Conservation (phyloP, 2,113 vertebrate species). For the Sorex araneus region DNA sequence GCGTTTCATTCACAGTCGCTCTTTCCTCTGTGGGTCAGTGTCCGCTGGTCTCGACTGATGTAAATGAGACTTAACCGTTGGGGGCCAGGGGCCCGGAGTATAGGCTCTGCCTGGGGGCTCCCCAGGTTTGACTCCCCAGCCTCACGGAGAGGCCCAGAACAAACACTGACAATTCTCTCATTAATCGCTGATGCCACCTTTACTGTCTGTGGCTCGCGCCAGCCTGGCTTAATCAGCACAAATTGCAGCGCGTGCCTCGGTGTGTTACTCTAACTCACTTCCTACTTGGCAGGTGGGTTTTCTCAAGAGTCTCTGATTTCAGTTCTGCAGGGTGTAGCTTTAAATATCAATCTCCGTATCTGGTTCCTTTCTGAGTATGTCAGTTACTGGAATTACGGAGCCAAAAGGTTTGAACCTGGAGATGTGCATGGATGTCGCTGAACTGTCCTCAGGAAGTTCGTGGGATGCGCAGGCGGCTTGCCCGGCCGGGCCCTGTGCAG, state of each 20-base stretch:
- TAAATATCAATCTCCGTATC: conserved; percentile 20
- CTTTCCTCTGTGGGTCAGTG: neutral
- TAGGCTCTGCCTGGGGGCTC: no score
- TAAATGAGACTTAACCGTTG: neutral
- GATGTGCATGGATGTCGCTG: neutral
- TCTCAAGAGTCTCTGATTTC: neutral
- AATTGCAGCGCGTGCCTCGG: no score
- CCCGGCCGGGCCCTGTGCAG: neutral
- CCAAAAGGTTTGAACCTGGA: neutral
- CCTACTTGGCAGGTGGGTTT: neutral
- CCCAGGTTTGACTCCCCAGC: no score
- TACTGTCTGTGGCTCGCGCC: no score
- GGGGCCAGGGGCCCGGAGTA: neutral
- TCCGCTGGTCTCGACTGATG: neutral
- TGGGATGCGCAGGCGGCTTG: neutral
- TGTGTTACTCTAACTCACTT: neutral
- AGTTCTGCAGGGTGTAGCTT: conserved; percentile 35
- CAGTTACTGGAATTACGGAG: neutral
- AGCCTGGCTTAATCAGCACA: no score
- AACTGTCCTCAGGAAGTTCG: conserved; percentile 15
- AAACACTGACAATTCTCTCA: no score
- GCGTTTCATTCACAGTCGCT: neutral
- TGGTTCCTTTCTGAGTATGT: conserved; percentile 20
- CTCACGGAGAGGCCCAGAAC: no score
- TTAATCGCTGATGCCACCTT: no score